Evolutionary conservation across 2,888 invertebrate species (phyloP).

Genomic region (Trissolcus brochymenae): DNA sequence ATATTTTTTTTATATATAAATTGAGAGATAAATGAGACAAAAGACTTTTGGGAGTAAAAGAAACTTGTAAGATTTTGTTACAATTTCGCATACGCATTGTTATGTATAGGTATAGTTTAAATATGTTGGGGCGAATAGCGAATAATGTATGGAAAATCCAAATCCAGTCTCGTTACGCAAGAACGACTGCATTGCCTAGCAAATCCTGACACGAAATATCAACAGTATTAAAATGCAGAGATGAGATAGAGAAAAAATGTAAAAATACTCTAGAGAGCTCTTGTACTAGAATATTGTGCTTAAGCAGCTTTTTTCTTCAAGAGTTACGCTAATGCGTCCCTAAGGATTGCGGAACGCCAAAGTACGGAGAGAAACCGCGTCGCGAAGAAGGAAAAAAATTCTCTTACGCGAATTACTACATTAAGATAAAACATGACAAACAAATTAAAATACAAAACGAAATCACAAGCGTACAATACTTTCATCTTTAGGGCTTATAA

Average conservation of each 20-base stretch:
- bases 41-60: conserved; percentile 2
- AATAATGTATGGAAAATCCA: conserved; percentile 65
- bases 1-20: not conserved
- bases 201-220: conserved; percentile 62
- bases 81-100: conserved; percentile 63
- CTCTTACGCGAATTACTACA: conserved; percentile 11
- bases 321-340: conserved; percentile 71
- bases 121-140: conserved; percentile 56
- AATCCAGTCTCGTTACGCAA: conserved; percentile 71
- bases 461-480: not conserved
- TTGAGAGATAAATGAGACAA: not conserved
- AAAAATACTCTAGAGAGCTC: conserved; percentile 57
- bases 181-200: conserved; percentile 63
- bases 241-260: conserved; percentile 56
- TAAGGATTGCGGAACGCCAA: conserved; percentile 59
- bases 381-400: conserved; percentile 10
- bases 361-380: conserved; percentile 22
- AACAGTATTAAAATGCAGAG: conserved; percentile 58
- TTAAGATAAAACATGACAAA: not conserved
- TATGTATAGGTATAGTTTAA: conserved; percentile 63
- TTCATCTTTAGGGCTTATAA: too few species aligned
- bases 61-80: conserved; percentile 54
- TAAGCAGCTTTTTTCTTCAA: conserved; percentile 73
- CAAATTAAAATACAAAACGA: not conserved
- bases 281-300: conserved; percentile 64